Base-by-base conservation (phyloP, 1,140 invertebrate species). In the Drosophila seguyi region DNA sequence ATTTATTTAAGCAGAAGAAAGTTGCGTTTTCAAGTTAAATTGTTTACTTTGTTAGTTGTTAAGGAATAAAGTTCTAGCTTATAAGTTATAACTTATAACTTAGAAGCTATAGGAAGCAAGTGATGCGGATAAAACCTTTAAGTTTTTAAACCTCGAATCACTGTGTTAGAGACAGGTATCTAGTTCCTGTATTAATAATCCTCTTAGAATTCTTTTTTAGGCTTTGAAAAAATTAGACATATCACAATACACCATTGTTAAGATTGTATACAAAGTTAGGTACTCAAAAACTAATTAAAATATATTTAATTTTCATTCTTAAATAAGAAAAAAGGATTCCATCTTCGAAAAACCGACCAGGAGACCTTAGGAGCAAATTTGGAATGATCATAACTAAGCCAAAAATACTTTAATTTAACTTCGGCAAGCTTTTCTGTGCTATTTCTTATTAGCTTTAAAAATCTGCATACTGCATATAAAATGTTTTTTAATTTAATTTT, bases 31-130 rank as follows among this genome's bases (percentile, higher is more conserved):
- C 1, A 31, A 50, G 10, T 13, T 50, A 7, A 50, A 31, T 18
- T 50, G 48, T 50, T 50, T 50, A 18, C 47, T 50, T 50, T 11
- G 47, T 27, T 29, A 11, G 4, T 47, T 47, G 3, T 48, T 48
- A 11, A 29, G 16, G 4, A 3, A 31, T 7, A 11, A 2, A 29
- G 47, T 50, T 50, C 2, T 50, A 31, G 13, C n/a, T 31, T 13
- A 31, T 4, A 4, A 13, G n/a, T n/a, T n/a, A n/a, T n/a, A n/a
- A n/a, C n/a, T n/a, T n/a, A n/a, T n/a, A n/a, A 3, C 5, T 50
- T 29, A 13, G 7, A 18, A n/a, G 8, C 7, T 0, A 11, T 5
- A n/a, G 14, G 16, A n/a, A 10, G 25, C 16, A n/a, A n/a, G 2
- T 29, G 0, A 18, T 31, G 5, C 13, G 3, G 10, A 31, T n/a